These are phyloP conservation scores for Mormoops blainvillei DNA, from an alignment of 2,113 vertebrate genomes.

Conservation along the genomic window DNA sequence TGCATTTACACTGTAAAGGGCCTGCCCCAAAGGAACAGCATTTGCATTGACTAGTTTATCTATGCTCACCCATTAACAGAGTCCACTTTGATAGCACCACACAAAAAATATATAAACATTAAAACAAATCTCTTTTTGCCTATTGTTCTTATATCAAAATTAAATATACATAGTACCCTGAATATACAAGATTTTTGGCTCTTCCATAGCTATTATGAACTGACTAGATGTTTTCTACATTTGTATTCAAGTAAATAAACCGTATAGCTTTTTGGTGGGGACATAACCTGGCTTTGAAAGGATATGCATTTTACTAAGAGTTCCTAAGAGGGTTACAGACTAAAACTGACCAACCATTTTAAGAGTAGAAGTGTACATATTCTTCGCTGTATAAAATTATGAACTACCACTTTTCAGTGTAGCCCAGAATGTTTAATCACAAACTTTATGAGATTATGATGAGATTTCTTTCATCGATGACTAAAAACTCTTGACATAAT, in stretches of 20 bases:
- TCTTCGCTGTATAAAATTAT: background rate
- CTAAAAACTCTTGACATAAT: background rate
- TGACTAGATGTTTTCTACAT: background rate
- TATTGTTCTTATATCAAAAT: background rate
- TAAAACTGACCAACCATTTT: background rate
- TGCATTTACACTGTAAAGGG: constrained; percentile 57
- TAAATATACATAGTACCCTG: background rate
- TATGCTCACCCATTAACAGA: background rate
- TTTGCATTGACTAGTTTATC: background rate
- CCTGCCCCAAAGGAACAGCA: background rate
- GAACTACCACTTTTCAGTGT: background rate
- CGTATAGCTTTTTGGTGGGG: background rate
- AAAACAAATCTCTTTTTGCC: background rate
- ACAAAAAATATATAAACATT: background rate
- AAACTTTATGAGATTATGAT: background rate
- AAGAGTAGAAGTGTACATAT: background rate
- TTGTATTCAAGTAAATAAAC: background rate
- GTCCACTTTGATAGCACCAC: background rate
- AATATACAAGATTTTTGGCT: background rate
- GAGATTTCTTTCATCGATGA: background rate
- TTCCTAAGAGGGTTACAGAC: background rate
- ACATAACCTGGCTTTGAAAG: background rate
- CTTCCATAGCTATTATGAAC: background rate
- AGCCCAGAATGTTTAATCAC: background rate
- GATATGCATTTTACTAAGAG: background rate